A percentile compares a stretch with the other conserved stretches of the same genome.
These are phyloP conservation scores for Caenorhabditis inopinata DNA, from an alignment of 1,140 invertebrate species.

Conservation along the genomic window DNA sequence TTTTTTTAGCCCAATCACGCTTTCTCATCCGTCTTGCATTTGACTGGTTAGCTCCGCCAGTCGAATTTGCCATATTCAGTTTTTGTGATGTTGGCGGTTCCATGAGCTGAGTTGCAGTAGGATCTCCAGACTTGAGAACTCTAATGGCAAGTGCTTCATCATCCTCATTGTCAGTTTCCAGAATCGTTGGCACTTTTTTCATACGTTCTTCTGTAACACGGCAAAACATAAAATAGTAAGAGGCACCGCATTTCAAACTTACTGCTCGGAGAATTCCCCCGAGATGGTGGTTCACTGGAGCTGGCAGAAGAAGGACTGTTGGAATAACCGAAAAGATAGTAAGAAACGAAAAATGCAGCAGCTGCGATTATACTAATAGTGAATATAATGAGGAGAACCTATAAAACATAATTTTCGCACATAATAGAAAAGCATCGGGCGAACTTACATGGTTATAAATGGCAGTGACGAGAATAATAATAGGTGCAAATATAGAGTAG, in stretches of 20 bases:
- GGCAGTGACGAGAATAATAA: conserved; percentile 34
- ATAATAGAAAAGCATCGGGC: neutral
- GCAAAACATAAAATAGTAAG: neutral
- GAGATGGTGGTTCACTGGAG: neutral
- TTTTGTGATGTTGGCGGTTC: neutral
- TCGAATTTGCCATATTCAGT: neutral
- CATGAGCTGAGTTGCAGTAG: neutral
- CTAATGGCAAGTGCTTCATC: neutral
- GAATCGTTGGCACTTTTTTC: conserved; percentile 31
- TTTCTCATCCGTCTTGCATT: conserved; percentile 41
- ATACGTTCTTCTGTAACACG: conserved; percentile 19
- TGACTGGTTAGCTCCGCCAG: neutral
- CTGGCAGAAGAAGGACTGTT: neutral
- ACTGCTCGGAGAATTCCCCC: conserved; percentile 28
- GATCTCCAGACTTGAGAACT: neutral
- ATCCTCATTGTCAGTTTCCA: conserved; percentile 27
- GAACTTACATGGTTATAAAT: conserved; percentile 34
- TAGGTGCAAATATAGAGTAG: conserved; percentile 34
- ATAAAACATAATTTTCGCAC: neutral
- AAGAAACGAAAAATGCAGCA: conserved; percentile 35
- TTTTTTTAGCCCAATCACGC: conserved; percentile 45
- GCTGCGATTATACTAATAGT: conserved; percentile 11
- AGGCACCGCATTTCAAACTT: neutral
- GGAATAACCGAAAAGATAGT: conserved; percentile 37
- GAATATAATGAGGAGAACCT: conserved; percentile 33